Base-by-base conservation (phyloP, 2,888 invertebrate species). In the Bibio marci region DNA sequence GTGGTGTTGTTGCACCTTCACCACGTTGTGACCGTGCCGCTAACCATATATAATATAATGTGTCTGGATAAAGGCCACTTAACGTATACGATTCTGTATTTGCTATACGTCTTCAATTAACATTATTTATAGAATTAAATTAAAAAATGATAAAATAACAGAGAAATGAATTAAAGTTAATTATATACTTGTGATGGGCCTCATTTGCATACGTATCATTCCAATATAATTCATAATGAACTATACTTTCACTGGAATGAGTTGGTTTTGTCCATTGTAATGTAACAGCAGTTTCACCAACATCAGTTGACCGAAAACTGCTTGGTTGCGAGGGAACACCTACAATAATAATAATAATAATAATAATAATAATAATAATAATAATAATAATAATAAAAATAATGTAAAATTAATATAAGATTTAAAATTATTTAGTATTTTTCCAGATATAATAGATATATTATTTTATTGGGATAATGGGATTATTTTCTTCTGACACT, bases 261-360 rank as follows among this genome's bases (percentile, higher is more conserved):
- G 80, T 74, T 14, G 97, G 97, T 53, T 83, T 76, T 43, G 79
- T 80, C 97, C 97, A 97, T 49, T 82, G 80, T 52, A 97, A 69
- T 42, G 83, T 83, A 41, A 95, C 86, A 43, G 83, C 77, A 38
- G 87, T 88, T 60, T 95, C 90, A 38, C 88, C 87, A 40, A 83
- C 76, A 56, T 90, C 82, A 44, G 79, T 76, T 12, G 82, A 85
- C 49, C 82, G 73, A 53, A 97, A 70, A 67, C 86, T 85, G 51
- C 83, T 80, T 12, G 95, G 95, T 64, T 95, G 94, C 45, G 90
- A 90, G 38, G 95, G 95, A 46, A 95, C 95, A 73, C 95, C 87
- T 79, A 45, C 33, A 43, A 40, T 6, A 6, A 22, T 22, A 22
- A 8, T 8, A 22, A 6, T 6, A 22, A 22, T 8, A 22, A 22